Evolutionary conservation across 2,888 invertebrate genomes (phyloP).

Genomic region (Aphrophora alni): DNA sequence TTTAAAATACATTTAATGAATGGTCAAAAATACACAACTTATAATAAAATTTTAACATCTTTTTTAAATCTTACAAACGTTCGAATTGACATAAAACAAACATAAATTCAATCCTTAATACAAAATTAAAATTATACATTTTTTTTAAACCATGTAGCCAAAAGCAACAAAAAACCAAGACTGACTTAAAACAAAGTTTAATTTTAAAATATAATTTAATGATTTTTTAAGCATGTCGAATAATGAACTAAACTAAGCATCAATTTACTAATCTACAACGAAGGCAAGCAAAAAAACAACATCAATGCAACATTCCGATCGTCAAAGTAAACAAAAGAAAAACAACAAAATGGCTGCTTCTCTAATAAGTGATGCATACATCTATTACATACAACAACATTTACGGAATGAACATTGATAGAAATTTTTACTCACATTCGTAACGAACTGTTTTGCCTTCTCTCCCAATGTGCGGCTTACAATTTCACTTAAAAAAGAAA

Average conservation of each 20-base stretch:
- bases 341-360: neutral
- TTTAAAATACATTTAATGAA: no score
- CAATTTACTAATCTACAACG: neutral
- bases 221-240: no score
- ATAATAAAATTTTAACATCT: no score
- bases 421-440: neutral
- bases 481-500: conserved; percentile 2
- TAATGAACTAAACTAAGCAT: neutral
- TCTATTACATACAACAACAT: neutral
- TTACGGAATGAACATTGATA: neutral
- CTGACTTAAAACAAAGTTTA: no score
- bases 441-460: neutral
- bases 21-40: no score
- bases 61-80: no score
- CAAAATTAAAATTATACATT: no score
- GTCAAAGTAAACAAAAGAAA: neutral
- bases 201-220: no score
- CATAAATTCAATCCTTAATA: no score
- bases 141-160: no score
- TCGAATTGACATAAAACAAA: no score
- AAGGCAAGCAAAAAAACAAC: neutral
- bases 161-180: no score
- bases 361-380: neutral
- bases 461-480: neutral
- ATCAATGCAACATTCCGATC: neutral